Conservation (phyloP, 2,113 vertebrate genomes). For the Callipepla squamata region DNA sequence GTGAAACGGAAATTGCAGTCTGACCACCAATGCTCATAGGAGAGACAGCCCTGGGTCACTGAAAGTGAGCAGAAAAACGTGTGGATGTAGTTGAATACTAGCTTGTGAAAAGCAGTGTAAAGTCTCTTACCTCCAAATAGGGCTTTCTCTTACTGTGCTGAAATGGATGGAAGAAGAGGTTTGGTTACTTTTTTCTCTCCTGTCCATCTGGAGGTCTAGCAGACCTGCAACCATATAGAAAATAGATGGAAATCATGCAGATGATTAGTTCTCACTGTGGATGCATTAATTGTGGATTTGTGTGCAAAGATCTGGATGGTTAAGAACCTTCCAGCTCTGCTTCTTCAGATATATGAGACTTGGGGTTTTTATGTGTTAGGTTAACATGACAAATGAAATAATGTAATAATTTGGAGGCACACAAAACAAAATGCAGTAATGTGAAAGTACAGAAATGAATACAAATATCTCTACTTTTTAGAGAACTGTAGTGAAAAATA, state of each 20-base stretch:
- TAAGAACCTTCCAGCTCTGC: background rate
- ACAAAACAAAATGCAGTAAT: background rate
- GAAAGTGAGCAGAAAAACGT: background rate
- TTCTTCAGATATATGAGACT: background rate
- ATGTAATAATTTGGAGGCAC: background rate
- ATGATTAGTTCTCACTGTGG: background rate
- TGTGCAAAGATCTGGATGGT: rapidly evolving
- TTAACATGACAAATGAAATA: background rate
- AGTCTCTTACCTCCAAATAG: background rate
- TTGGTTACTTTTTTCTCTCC: background rate
- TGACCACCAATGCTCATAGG: background rate
- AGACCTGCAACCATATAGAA: background rate
- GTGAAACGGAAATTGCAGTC: background rate
- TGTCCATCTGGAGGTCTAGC: background rate
- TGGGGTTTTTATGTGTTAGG: background rate
- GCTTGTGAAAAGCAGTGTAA: background rate
- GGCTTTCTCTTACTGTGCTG: background rate
- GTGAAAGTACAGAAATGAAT: background rate
- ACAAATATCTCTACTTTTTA: background rate
- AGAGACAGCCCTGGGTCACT: background rate
- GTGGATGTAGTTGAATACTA: background rate
- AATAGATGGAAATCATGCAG: background rate
- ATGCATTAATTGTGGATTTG: background rate
- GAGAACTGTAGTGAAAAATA: background rate
- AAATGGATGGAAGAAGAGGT: background rate